Percentiles rank a stretch among this genome's conserved stretches.
phyloP scores from a whole-genome alignment of 2,888 invertebrate species.

The Boloria selene region DNA sequence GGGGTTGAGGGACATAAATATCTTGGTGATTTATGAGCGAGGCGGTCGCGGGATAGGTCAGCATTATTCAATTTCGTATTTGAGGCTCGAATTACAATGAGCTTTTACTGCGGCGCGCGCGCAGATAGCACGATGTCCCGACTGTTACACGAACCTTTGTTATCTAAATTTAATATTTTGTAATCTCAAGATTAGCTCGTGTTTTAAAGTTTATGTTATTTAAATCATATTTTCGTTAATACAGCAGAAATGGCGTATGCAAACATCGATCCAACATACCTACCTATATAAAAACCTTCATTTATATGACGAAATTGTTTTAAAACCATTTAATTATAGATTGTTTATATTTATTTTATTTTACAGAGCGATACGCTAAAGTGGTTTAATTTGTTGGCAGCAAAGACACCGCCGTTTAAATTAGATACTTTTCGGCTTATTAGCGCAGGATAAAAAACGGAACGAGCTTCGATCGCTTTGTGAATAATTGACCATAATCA shows the following conservation, averaged over 20 bases:
- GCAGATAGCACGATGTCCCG: conserved; percentile 70
- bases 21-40: conserved; percentile 80
- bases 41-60: conserved; percentile 82
- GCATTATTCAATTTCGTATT: conserved; percentile 83
- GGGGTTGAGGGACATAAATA: conserved; percentile 79
- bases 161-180: conserved; percentile 62
- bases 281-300: conserved; percentile 33
- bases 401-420: conserved; percentile 80
- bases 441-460: conserved; percentile 74
- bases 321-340: conserved; percentile 78
- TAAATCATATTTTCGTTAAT: conserved; percentile 23
- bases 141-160: conserved; percentile 60
- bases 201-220: conserved; percentile 46
- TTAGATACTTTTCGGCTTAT: conserved; percentile 81
- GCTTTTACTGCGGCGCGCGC: conserved; percentile 76
- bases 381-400: conserved; percentile 79
- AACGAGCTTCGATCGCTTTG: conserved; percentile 73
- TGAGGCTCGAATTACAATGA: conserved; percentile 81
- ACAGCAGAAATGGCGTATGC: conserved; percentile 23
- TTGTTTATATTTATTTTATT: conserved; percentile 79
- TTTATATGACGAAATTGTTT: conserved; percentile 61
- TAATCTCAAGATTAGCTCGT: conserved; percentile 58
- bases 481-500: conserved; percentile 82
- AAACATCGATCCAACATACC: conserved; percentile 25
- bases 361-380: conserved; percentile 78